Conservation (phyloP, 2,113 vertebrate species). For the cattle (Bos taurus) region DNA sequence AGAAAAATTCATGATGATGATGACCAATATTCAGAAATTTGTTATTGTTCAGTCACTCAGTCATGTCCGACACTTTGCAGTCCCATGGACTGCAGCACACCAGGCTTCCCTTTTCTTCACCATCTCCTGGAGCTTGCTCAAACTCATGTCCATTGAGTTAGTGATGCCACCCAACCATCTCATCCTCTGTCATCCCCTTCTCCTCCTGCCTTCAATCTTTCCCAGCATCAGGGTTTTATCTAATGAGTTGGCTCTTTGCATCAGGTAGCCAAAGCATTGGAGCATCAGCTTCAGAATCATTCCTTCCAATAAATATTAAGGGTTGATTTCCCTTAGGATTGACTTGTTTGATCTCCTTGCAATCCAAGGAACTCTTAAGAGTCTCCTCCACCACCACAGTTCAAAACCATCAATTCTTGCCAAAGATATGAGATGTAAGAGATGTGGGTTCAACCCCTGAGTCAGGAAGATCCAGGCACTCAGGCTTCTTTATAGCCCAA, state of each 20-base stretch:
- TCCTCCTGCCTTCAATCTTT: not conserved
- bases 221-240: not conserved
- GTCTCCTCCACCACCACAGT: not conserved
- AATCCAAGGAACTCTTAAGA: not conserved
- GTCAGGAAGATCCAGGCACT: not conserved
- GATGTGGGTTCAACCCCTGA: not conserved
- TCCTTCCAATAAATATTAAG: not conserved
- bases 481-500: not conserved
- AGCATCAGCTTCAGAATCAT: not conserved
- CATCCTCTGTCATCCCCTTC: not conserved
- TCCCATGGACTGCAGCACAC: not conserved
- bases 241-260: not conserved
- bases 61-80: not conserved
- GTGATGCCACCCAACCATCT: not conserved
- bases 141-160: not conserved
- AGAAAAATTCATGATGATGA: not conserved
- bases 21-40: not conserved
- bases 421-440: not conserved
- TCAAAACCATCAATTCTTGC: not conserved
- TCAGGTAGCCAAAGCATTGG: not conserved
- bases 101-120: not conserved
- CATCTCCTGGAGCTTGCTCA: not conserved
- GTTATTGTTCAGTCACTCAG: not conserved
- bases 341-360: not conserved
- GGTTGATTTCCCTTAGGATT: not conserved